Conservation (phyloP, 2,113 vertebrate genomes). For the Cynocephalus volans region DNA sequence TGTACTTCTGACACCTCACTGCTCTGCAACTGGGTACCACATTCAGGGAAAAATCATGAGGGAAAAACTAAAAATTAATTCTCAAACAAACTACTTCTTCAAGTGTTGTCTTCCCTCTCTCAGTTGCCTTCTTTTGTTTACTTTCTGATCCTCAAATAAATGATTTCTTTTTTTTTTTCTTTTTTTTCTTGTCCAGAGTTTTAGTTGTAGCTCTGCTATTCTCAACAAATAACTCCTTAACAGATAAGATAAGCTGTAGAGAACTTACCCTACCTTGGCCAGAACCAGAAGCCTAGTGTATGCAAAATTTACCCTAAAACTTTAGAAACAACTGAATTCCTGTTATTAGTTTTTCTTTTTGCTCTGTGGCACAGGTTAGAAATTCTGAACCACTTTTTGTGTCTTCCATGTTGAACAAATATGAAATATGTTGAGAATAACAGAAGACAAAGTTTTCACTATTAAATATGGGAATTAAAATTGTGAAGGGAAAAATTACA, state of each 20-base stretch:
- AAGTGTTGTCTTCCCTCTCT: neutral
- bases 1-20: neutral
- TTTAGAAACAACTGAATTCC: neutral
- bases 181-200: neutral
- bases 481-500: neutral
- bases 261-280: neutral
- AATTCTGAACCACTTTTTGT: neutral
- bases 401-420: neutral
- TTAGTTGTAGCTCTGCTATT: neutral
- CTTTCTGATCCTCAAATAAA: neutral
- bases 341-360: neutral
- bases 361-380: neutral
- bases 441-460: neutral
- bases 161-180: neutral
- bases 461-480: neutral
- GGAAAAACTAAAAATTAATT: neutral
- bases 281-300: neutral
- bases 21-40: neutral
- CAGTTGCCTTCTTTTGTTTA: neutral
- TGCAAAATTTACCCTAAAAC: neutral
- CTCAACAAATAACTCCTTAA: neutral
- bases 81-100: neutral
- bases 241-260: neutral
- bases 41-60: neutral
- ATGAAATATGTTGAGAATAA: neutral